Evolutionary conservation across 2,797 vertebrate species (phyloP), one percentile per base, ranked within the genome.

Genomic region (Pangasius mekongensis): DNA sequence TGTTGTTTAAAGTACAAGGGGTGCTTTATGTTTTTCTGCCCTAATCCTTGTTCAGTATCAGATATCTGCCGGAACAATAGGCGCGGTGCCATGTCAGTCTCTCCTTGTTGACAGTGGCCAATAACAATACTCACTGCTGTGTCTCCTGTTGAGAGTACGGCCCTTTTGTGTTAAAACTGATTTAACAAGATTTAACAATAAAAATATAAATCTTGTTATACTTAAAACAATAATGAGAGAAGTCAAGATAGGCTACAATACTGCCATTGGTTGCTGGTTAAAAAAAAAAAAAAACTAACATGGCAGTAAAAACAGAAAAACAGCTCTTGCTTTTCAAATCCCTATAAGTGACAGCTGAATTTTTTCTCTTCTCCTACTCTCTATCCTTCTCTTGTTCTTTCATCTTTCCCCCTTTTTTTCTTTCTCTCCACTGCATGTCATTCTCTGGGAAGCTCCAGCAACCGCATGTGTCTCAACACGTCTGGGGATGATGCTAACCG

Each of bases 381-480:
- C 76, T 87, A 67, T 88, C 83, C 74, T 78, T 77, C 20, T n/a
- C 66, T 78, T 80, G 52, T 86, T 86, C 88, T 73, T 88, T 89
- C 78, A 86, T 71, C 86, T 52, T 56, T 84, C 81, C 52, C 54
- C 22, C 56, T 43, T 83, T 77, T 52, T 89, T 87, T 90, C 69
- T 87, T 87, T 89, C 85, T 88, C 84, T 90, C 60, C 60, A 18
- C 88, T 92, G 87, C 89, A 89, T 91, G 89, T 89, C 87, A 90
- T 90, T 90, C 88, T 36, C 91, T 89, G 87, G 90, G 90, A 92
- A 91, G 84, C 90, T 89, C 86, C 90, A 89, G 86, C 69, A 91
- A 83, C 74, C 64, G 83, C 76, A 92, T 92, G 77, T 90, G 93
- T 91, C 93, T 90, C 78, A 74, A 92, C 92, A 91, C 39, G 92